These are phyloP conservation scores for Cosmorhoe ocellata DNA, from an alignment of 2,888 invertebrate genomes.

Conservation along the genomic window DNA sequence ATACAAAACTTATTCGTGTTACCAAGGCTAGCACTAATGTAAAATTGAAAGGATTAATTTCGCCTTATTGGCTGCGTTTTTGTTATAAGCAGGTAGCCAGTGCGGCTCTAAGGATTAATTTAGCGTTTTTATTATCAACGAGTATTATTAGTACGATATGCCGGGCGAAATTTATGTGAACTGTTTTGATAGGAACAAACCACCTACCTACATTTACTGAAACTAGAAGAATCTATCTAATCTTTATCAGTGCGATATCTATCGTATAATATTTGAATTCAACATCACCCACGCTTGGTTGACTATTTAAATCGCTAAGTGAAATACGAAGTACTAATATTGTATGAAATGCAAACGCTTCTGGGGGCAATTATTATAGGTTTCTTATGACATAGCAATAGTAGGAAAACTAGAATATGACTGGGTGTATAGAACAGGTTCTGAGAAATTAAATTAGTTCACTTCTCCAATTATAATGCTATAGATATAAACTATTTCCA, in stretches of 20 bases:
- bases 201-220: too few species aligned
- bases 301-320: constrained; percentile 22
- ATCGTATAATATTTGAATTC: constrained; percentile 13
- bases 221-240: too few species aligned
- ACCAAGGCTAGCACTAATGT: constrained; percentile 50
- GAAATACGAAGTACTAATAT: constrained; percentile 8
- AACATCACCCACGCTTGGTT: constrained; percentile 13
- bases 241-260: background rate
- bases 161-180: too few species aligned
- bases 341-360: constrained; percentile 7
- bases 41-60: constrained; percentile 55
- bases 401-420: constrained; percentile 19
- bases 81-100: background rate
- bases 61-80: constrained; percentile 13
- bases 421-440: constrained; percentile 18
- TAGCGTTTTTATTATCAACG: background rate
- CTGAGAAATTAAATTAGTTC: constrained; percentile 24
- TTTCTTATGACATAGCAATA: constrained; percentile 22
- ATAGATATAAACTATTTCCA: constrained; percentile 21
- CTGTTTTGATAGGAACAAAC: too few species aligned
- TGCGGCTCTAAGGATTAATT: background rate
- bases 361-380: constrained; percentile 18
- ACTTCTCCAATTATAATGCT: constrained; percentile 16
- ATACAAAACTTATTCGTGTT: constrained; percentile 21
- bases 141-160: too few species aligned